These are phyloP conservation scores for Xestia sexstrigata DNA, from an alignment of 2,888 invertebrate genomes.

Conservation along the genomic window DNA sequence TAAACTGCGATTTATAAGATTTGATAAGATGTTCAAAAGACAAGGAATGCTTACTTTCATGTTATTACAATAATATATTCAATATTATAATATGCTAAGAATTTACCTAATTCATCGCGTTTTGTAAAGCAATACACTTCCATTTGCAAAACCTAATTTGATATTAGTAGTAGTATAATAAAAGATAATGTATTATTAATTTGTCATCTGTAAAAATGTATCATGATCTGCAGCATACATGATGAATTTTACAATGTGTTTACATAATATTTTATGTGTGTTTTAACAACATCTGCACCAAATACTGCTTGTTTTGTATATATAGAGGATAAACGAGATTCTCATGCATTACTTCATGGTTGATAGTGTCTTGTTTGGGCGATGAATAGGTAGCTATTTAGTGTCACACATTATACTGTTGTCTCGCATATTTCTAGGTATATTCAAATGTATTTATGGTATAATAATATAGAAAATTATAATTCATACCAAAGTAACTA, in stretches of 20 bases:
- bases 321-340: conserved; percentile 69
- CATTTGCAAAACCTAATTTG: conserved; percentile 65
- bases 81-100: conserved; percentile 45
- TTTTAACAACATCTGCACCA: conserved; percentile 64
- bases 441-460: conserved; percentile 70
- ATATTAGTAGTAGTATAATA: conserved; percentile 64
- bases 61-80: conserved; percentile 54
- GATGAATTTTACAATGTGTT: conserved; percentile 41
- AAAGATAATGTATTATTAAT: conserved; percentile 32
- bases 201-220: conserved; percentile 54
- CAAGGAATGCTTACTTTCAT: conserved; percentile 54
- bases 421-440: conserved; percentile 68
- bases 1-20: conserved; percentile 63
- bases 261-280: conserved; percentile 42
- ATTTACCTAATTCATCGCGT: conserved; percentile 47
- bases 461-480: conserved; percentile 70
- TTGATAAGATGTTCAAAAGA: conserved; percentile 66
- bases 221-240: conserved; percentile 42
- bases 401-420: conserved; percentile 67
- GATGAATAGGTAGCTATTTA: conserved; percentile 66
- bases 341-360: conserved; percentile 59
- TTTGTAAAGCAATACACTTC: conserved; percentile 54
- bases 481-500: conserved; percentile 79
- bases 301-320: conserved; percentile 73
- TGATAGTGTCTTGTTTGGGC: conserved; percentile 61